Base-by-base conservation (phyloP, 2,797 vertebrate species). In the Sebastolobus altivelis region DNA sequence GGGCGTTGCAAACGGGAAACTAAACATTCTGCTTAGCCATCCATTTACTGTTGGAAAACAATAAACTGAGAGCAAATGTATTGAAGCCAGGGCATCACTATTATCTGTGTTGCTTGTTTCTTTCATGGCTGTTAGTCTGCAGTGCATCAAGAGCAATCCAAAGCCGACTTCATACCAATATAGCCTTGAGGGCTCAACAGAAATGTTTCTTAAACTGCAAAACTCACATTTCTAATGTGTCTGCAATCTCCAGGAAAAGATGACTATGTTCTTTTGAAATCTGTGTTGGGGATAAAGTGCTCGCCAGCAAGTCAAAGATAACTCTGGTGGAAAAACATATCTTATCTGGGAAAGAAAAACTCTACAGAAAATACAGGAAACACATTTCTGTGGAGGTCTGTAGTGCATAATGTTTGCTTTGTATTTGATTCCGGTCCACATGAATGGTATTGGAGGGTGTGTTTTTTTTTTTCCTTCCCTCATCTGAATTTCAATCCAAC, bases 401-500 rank as follows among this genome's bases (percentile, higher is more conserved):
- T 43, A 37, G 62, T 55, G 35, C 20, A 43, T 40, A 79, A 71
- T 46, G 52, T 40, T 75, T 71, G 65, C 56, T 73, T 54, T 82
- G 68, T 31, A 40, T 74, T 71, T 79, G 56, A 77, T 70, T 77
- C 43, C 20, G 65, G 43, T 81, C 25, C 35, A 14, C 67, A 43
- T 67, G 35, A 79, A 16, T 22, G 14, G 13, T 29, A 72, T 74
- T 22, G 35, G 14, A 74, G 31, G 33, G 18, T 62, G 43, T 31
- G 16, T 14, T 76, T 67, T 70, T 60, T 14, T 69, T 68, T 18
- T 35, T 37, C 7, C 14, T 33, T 56, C 54, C 38, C 13, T 65
- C 46, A 52, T 85, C 31, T 88, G 25, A 77, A 88, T 88, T 86
- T 84, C 52, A 89, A 78, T 80, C 72, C 58, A 75, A 40, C 66